Evolutionary conservation across 2,888 invertebrate species (phyloP).

Genomic region (Eupeodes luniger): DNA sequence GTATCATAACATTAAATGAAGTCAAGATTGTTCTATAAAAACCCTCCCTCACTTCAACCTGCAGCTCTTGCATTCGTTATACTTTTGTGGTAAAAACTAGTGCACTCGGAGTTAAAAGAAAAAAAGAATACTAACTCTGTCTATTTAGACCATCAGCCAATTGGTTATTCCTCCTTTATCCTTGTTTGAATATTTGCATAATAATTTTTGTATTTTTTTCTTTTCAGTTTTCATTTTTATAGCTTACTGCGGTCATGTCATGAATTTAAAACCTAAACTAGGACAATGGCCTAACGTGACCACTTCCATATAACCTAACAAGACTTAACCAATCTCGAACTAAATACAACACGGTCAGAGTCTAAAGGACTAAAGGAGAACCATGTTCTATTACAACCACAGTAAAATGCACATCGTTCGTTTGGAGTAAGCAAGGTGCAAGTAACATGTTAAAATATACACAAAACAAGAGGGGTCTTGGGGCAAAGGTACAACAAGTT

Average conservation of each 20-base stretch:
- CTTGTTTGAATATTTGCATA: constrained; percentile 56
- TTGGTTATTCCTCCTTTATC: constrained; percentile 27
- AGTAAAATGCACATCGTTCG: constrained; percentile 61
- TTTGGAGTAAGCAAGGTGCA: constrained; percentile 50
- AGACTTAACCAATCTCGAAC: constrained; percentile 16
- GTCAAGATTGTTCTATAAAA: constrained; percentile 31
- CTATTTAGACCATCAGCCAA: constrained; percentile 34
- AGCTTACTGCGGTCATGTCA: constrained; percentile 72
- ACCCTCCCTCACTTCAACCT: not conserved
- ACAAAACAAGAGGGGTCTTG: constrained; percentile 20
- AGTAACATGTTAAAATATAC: constrained; percentile 48
- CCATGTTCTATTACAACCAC: constrained; percentile 20
- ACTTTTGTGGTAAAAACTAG: constrained; percentile 23
- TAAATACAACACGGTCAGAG: constrained; percentile 6
- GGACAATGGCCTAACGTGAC: constrained; percentile 76
- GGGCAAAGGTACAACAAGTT: constrained; percentile 63
- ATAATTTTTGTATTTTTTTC: constrained; percentile 45
- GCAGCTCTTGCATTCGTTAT: no score
- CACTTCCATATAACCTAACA: constrained; percentile 44
- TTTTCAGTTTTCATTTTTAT: not conserved
- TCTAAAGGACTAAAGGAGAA: constrained; percentile 11
- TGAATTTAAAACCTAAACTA: constrained; percentile 69
- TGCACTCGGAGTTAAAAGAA: not conserved
- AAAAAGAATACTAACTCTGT: constrained; percentile 34
- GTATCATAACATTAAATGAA: constrained; percentile 62